Percentiles rank a stretch among this genome's conserved stretches.
Evolutionary conservation across 2,113 vertebrate genomes (phyloP).

Genomic region (Apteryx mantelli): DNA sequence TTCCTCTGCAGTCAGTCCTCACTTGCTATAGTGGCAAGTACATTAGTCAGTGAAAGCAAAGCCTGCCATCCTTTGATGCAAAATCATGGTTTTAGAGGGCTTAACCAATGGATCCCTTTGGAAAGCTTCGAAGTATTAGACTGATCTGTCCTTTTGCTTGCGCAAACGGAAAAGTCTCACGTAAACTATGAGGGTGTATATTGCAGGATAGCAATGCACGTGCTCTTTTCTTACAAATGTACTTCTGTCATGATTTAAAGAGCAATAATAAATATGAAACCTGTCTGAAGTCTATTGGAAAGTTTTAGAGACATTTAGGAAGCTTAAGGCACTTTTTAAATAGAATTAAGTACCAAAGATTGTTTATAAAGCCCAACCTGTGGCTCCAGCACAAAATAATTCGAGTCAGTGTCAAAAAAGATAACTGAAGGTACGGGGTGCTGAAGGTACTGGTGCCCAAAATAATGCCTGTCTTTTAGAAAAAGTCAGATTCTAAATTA

Average conservation of each 20-base stretch:
- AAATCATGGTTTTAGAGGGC: not conserved
- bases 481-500: not conserved
- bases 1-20: not conserved
- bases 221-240: not conserved
- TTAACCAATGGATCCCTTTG: not conserved
- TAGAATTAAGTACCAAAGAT: not conserved
- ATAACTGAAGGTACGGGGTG: not conserved
- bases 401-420: not conserved
- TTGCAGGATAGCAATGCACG: not conserved
- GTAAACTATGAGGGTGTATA: accelerated
- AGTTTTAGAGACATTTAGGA: not conserved
- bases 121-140: not conserved
- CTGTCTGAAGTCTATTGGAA: not conserved
- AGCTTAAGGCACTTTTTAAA: not conserved
- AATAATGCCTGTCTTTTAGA: not conserved
- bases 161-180: not conserved
- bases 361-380: not conserved
- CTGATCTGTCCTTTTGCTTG: not conserved
- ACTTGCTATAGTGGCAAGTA: not conserved
- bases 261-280: not conserved
- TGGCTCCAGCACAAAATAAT: not conserved
- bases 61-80: not conserved
- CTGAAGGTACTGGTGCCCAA: not conserved
- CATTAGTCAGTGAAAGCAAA: not conserved
- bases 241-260: not conserved